Percentiles rank a stretch among this genome's conserved stretches.
phyloP scores from a whole-genome alignment of 2,888 invertebrate genomes.

The Temnothorax ravouxi region DNA sequence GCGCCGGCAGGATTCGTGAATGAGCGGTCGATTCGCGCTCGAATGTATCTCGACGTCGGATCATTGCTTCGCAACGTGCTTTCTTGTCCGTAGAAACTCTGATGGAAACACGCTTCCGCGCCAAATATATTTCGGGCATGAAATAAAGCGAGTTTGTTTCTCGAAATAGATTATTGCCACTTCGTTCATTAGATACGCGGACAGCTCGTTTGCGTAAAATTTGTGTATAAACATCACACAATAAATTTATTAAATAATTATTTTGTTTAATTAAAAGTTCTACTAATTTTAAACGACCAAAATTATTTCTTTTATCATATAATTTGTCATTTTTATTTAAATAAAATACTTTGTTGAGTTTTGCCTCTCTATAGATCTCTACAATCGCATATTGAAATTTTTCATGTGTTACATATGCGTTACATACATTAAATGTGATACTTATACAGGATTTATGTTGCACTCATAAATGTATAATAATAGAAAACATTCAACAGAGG shows the following conservation, averaged over 20 bases:
- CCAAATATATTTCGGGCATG: conserved; percentile 37
- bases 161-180: conserved; percentile 11
- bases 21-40: conserved; percentile 53
- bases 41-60: conserved; percentile 48
- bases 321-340: not conserved
- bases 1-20: conserved; percentile 49
- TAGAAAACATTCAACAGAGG: not conserved
- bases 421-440: not conserved
- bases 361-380: not conserved
- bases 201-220: not conserved
- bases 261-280: not conserved
- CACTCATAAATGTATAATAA: not conserved
- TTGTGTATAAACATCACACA: not conserved
- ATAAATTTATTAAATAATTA: conserved; percentile 3
- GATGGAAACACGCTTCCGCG: not conserved
- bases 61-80: conserved; percentile 33
- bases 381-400: not conserved
- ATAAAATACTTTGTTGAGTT: not conserved
- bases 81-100: conserved; percentile 20
- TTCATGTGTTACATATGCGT: not conserved
- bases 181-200: not conserved
- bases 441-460: not conserved
- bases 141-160: conserved; percentile 21
- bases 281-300: not conserved
- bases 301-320: not conserved